Percentiles rank a stretch among this genome's conserved stretches.
phyloP scores from a whole-genome alignment of 2,888 invertebrate genomes.

The Melanophora roralis region DNA sequence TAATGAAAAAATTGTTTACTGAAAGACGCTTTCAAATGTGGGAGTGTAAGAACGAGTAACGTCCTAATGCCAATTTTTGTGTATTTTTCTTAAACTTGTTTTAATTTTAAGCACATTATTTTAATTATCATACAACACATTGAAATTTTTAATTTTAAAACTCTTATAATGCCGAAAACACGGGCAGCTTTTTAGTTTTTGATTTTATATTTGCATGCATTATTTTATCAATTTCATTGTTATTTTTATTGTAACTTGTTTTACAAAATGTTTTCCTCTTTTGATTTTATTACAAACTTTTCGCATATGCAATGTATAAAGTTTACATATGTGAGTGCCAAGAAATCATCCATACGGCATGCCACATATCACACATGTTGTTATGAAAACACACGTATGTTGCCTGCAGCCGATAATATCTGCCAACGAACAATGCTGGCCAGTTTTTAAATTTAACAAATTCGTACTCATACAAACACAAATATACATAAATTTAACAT shows the following conservation, averaged over 20 bases:
- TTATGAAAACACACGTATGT: conserved; percentile 74
- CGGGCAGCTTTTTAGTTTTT: conserved; percentile 9
- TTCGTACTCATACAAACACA: conserved; percentile 29
- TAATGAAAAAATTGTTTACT: no score
- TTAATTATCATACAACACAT: conserved; percentile 26
- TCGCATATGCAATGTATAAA: conserved; percentile 74
- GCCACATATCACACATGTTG: conserved; percentile 73
- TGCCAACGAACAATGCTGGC: conserved; percentile 46
- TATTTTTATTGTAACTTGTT: conserved; percentile 29
- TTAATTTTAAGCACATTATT: neutral
- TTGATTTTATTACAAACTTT: conserved; percentile 52
- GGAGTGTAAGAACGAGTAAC: no score
- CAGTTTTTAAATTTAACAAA: conserved; percentile 54
- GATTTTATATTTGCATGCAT: conserved; percentile 53
- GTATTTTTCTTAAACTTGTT: no score
- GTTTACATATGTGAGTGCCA: conserved; percentile 75
- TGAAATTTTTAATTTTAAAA: no score
- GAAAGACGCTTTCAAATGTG: no score
- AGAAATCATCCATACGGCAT: conserved; percentile 77
- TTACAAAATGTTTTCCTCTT: conserved; percentile 21
- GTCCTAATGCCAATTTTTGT: no score
- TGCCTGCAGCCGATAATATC: conserved; percentile 75
- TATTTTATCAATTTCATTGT: conserved; percentile 40
- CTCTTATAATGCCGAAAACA: no score
- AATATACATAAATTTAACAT: neutral